phyloP scores from a whole-genome alignment of 2,797 vertebrate species.

The Chrosomus eos region DNA sequence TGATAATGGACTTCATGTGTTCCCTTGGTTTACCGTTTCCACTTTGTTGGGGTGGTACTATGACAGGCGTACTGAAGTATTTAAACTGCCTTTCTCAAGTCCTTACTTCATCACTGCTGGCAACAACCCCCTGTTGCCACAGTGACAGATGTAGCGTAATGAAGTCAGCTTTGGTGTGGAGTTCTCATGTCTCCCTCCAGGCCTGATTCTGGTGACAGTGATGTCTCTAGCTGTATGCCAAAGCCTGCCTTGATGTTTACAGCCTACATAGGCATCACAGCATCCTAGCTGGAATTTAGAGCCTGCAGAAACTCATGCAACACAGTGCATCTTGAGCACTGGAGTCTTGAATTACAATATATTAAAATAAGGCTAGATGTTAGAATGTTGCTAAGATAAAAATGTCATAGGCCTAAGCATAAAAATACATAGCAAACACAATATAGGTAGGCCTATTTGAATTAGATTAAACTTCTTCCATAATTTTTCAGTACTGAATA shows the following conservation, averaged over 20 bases:
- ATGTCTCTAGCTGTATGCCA: conserved; percentile 13
- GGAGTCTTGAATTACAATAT: neutral
- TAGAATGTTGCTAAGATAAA: conserved; percentile 1
- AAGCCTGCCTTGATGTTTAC: conserved; percentile 18
- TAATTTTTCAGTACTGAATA: neutral
- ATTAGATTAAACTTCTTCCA: conserved; percentile 9
- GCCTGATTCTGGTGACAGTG: conserved; percentile 44
- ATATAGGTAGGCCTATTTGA: neutral
- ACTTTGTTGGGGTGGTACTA: conserved; percentile 65
- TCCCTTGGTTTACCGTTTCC: conserved; percentile 65
- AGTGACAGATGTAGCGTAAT: conserved; percentile 76
- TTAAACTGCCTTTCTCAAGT: conserved; percentile 66
- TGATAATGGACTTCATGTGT: conserved; percentile 83
- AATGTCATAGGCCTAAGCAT: neutral
- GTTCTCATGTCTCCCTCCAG: conserved; percentile 46
- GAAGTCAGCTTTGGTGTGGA: conserved; percentile 70
- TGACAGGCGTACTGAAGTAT: conserved; percentile 75
- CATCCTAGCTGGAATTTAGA: conserved; percentile 5
- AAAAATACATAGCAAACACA: neutral
- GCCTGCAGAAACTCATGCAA: neutral
- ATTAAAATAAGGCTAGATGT: neutral
- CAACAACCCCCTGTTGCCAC: conserved; percentile 64
- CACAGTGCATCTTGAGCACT: neutral
- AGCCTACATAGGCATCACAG: neutral
- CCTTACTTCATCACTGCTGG: conserved; percentile 62